phyloP scores from a whole-genome alignment of 2,888 invertebrate genomes.

The Plemyria rubiginata region DNA sequence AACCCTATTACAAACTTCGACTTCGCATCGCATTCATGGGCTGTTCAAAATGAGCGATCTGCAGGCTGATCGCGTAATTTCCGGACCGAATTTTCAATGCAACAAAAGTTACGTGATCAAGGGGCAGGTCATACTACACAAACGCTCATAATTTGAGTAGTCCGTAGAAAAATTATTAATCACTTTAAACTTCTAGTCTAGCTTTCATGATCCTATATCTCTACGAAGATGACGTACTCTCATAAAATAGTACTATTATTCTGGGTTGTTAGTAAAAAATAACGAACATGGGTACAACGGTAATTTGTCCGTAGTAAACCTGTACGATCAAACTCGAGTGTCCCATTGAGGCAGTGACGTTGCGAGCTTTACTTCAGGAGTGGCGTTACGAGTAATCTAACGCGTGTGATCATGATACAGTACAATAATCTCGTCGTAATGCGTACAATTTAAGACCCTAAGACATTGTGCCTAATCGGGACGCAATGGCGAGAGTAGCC shows the following conservation, averaged over 20 bases:
- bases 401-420: slow-evolving; percentile 31
- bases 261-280: not conserved
- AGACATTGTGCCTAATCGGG: slow-evolving; percentile 4
- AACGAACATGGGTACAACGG: slow-evolving; percentile 12
- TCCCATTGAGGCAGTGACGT: slow-evolving; percentile 22
- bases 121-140: no score
- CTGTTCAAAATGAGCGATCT: no score
- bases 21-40: not conserved
- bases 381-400: slow-evolving; percentile 19
- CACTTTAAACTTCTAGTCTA: no score
- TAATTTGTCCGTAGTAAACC: slow-evolving; percentile 9
- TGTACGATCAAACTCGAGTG: not conserved
- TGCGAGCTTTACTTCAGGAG: slow-evolving; percentile 7
- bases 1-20: slow-evolving; percentile 10
- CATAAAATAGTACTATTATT: no score
- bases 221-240: no score
- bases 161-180: no score
- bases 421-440: slow-evolving; percentile 5
- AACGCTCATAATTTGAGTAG: no score
- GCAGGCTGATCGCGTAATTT: no score
- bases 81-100: no score
- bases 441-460: slow-evolving; percentile 15
- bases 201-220: not conserved
- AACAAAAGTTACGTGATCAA: no score
- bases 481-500: slow-evolving; percentile 6